Evolutionary conservation across 2,888 invertebrate genomes (phyloP).

Genomic region (Arenicola marina): DNA sequence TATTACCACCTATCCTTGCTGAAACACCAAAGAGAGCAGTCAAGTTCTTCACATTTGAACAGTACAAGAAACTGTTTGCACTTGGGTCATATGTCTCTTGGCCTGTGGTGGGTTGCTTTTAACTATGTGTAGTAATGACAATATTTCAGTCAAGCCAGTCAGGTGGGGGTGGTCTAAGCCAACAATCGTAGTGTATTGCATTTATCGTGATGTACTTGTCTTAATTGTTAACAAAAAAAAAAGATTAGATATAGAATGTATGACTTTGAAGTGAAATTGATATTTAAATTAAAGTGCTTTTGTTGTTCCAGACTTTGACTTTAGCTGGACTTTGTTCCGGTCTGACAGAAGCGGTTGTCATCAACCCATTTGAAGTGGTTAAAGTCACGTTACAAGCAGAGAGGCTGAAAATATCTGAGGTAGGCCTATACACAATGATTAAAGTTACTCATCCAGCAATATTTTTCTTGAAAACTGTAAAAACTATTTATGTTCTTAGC

Average conservation of each 20-base stretch:
- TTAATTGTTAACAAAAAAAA: too few species aligned
- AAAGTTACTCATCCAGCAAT: neutral
- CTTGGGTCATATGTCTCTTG: too few species aligned
- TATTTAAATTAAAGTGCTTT: neutral
- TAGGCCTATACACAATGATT: too few species aligned
- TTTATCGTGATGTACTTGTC: too few species aligned
- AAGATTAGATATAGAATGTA: too few species aligned
- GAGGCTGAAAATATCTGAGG: too few species aligned
- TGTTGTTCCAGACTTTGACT: constrained; percentile 74
- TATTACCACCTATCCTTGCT: constrained; percentile 87
- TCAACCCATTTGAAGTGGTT: constrained; percentile 94
- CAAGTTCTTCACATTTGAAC: constrained; percentile 93
- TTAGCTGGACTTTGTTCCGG: constrained; percentile 88
- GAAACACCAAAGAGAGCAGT: constrained; percentile 94
- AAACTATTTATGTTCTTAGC: neutral
- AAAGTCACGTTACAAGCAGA: constrained; percentile 73
- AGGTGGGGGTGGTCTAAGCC: too few species aligned
- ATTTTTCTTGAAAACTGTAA: neutral
- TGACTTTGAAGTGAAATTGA: neutral
- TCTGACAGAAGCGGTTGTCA: constrained; percentile 85
- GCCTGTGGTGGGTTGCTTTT: too few species aligned
- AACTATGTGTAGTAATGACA: too few species aligned
- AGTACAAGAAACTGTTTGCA: constrained; percentile 80
- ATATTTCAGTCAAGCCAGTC: too few species aligned
- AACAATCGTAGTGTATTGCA: too few species aligned